Percentiles rank a stretch among this genome's conserved stretches.
These are phyloP conservation scores for Papilio aristodemus DNA, from an alignment of 1,140 invertebrate species.

Conservation along the genomic window DNA sequence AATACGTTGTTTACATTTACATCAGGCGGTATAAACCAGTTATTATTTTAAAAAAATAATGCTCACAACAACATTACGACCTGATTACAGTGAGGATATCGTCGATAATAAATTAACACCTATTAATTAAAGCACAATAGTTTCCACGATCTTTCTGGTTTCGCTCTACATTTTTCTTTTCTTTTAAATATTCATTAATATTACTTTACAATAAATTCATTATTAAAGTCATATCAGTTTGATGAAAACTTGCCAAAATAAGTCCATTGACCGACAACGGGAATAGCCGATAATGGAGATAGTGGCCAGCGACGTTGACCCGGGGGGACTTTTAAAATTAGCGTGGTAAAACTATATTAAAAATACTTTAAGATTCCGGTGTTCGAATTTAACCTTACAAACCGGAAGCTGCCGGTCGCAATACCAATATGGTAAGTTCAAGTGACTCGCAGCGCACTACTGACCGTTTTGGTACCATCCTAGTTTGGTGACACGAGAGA, in stretches of 20 bases:
- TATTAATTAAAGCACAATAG: no score
- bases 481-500: neutral
- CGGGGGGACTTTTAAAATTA: neutral
- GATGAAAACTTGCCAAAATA: conserved; percentile 16
- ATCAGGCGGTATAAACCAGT: neutral
- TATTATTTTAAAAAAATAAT: neutral
- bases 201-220: no score
- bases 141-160: no score
- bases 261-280: conserved; percentile 5
- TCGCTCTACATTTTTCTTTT: no score
- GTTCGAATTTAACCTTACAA: conserved; percentile 1
- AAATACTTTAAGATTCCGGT: neutral
- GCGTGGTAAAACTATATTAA: neutral
- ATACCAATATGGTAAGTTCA: neutral
- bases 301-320: neutral
- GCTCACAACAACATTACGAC: neutral
- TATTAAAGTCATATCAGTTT: no score
- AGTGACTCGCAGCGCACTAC: neutral
- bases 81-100: neutral
- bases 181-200: no score
- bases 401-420: neutral
- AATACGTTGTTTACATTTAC: conserved; percentile 2
- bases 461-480: neutral
- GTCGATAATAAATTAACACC: no score
- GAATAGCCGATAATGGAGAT: neutral